Evolutionary conservation across 1,140 invertebrate species (phyloP).

Genomic region (Drosophila littoralis): DNA sequence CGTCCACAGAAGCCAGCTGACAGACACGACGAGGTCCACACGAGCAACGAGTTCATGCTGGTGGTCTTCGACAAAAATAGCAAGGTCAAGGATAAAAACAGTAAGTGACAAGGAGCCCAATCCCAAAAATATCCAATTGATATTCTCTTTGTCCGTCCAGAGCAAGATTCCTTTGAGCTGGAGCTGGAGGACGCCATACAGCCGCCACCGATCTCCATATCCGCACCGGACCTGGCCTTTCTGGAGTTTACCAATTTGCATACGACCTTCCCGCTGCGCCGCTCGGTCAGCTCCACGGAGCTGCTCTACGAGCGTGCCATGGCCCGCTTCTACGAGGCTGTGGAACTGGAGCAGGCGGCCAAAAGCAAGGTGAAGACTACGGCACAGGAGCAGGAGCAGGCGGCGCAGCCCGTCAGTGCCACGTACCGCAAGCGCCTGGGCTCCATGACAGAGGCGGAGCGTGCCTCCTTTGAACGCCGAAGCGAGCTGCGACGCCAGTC

Average conservation of each 20-base stretch:
- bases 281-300: slow-evolving; percentile 92
- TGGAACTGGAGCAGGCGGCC: slow-evolving; percentile 89
- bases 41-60: slow-evolving; percentile 91
- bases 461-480: slow-evolving; percentile 72
- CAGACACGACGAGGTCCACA: slow-evolving; percentile 82
- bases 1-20: slow-evolving; percentile 55
- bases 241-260: slow-evolving; percentile 84
- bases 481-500: slow-evolving; percentile 76
- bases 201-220: slow-evolving; percentile 91
- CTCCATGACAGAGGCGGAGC: slow-evolving; percentile 80
- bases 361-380: slow-evolving; percentile 85
- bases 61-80: slow-evolving; percentile 88
- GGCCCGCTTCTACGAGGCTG: slow-evolving; percentile 91
- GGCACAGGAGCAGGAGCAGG: slow-evolving; percentile 48
- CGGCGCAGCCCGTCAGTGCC: background rate
- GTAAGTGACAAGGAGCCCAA: slow-evolving; percentile 58
- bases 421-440: slow-evolving; percentile 76
- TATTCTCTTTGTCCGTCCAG: slow-evolving; percentile 26
- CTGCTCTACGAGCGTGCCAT: slow-evolving; percentile 91
- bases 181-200: slow-evolving; percentile 87
- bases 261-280: slow-evolving; percentile 85
- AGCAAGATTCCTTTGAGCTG: slow-evolving; percentile 87
- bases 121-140: background rate
- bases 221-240: slow-evolving; percentile 89
- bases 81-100: slow-evolving; percentile 84